Conservation (phyloP, 2,797 vertebrate genomes). For the Xenentodon cancila region DNA sequence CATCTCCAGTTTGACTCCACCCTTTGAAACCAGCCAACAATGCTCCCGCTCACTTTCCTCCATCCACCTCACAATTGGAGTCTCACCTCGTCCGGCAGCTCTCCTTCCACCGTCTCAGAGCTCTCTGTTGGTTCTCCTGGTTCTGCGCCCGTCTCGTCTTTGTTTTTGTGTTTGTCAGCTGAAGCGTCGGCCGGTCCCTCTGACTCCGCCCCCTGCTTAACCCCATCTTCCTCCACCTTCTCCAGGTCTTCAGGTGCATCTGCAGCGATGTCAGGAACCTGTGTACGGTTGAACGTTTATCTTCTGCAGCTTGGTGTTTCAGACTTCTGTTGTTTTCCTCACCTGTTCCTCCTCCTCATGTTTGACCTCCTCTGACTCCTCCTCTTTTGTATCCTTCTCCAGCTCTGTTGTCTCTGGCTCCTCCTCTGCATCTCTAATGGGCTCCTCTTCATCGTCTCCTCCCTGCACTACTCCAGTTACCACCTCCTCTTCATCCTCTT, state of each 20-base stretch:
- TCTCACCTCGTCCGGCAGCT: conserved; percentile 45
- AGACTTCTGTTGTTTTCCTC: no score
- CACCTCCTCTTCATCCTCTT: conserved; percentile 36
- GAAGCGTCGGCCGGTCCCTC: conserved; percentile 3
- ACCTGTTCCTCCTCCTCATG: neutral
- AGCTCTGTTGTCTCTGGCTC: conserved; percentile 22
- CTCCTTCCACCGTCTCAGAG: conserved; percentile 39
- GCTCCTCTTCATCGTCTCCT: conserved; percentile 11
- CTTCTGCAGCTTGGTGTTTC: no score
- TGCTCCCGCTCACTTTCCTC: no score
- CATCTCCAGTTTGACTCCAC: no score
- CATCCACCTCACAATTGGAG: no score
- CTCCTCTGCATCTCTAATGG: conserved; percentile 8
- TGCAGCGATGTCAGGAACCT: conserved; percentile 34
- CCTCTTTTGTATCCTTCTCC: conserved; percentile 8
- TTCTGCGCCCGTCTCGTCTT: conserved; percentile 26
- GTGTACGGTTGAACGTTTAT: neutral
- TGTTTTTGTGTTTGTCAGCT: conserved; percentile 15
- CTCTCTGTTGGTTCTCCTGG: conserved; percentile 17
- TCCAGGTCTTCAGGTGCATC: conserved; percentile 13
- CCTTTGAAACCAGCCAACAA: no score
- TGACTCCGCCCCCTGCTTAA: conserved; percentile 28
- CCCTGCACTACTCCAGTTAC: conserved; percentile 53
- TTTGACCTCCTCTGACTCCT: conserved; percentile 7
- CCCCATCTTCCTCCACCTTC: conserved; percentile 1